phyloP scores from a whole-genome alignment of 2,113 vertebrate species.

The Ramphastos sulfuratus region DNA sequence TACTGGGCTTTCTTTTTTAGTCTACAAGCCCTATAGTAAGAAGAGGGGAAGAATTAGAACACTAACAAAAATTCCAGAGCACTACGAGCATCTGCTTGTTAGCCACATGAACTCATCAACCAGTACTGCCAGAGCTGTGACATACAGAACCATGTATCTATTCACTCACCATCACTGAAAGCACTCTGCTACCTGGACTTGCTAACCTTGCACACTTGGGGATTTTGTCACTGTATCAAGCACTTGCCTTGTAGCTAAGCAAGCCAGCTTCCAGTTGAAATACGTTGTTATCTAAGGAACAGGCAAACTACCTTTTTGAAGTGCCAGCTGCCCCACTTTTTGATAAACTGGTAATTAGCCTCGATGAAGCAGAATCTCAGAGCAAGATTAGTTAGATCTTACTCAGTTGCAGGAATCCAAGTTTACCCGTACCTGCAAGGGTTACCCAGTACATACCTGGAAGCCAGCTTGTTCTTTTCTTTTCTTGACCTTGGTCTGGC shows the following conservation, averaged over 20 bases:
- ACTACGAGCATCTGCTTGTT: background rate
- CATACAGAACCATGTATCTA: background rate
- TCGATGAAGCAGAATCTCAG: background rate
- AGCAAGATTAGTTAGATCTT: background rate
- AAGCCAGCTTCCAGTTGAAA: background rate
- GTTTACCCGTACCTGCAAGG: background rate
- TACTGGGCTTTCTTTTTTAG: conserved; percentile 99
- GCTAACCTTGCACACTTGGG: background rate
- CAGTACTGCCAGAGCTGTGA: background rate
- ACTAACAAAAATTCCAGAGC: conserved; percentile 14
- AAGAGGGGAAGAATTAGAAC: conserved; percentile 57
- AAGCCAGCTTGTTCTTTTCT: conserved; percentile 98
- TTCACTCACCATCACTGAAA: background rate
- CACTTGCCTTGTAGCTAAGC: background rate
- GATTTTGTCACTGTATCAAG: background rate
- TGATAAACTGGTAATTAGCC: background rate
- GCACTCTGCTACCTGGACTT: background rate
- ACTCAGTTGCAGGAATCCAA: background rate
- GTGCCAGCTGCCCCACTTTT: background rate
- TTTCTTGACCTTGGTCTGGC: conserved; percentile 95
- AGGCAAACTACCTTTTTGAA: background rate
- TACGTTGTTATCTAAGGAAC: background rate
- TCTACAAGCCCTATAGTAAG: conserved; percentile 88
- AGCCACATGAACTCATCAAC: background rate
- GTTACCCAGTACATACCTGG: conserved; percentile 79